Percentiles rank a stretch among this genome's conserved stretches.
These are phyloP conservation scores for Synergus japonicus DNA, from an alignment of 2,888 invertebrate genomes.

Conservation along the genomic window DNA sequence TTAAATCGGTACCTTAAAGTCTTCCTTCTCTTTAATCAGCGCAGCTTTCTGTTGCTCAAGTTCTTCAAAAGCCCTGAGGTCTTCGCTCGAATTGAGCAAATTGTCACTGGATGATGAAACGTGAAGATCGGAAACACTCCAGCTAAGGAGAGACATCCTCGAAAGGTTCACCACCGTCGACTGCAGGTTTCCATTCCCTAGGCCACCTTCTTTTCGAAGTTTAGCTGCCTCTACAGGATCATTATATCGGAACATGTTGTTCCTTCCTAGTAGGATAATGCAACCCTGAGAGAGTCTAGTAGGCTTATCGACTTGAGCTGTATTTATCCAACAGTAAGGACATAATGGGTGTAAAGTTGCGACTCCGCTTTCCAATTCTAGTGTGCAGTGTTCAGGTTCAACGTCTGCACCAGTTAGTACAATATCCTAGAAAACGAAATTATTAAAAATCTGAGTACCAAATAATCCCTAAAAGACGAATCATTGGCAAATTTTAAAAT, in stretches of 20 bases:
- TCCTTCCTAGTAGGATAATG: slow-evolving; percentile 87
- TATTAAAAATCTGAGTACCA: background rate
- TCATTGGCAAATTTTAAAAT: background rate
- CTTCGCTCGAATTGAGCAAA: slow-evolving; percentile 74
- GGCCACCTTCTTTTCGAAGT: slow-evolving; percentile 85
- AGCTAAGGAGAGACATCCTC: slow-evolving; percentile 88
- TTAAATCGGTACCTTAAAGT: slow-evolving; percentile 73
- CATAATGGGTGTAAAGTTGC: slow-evolving; percentile 86
- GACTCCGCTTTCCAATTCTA: slow-evolving; percentile 84
- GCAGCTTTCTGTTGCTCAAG: slow-evolving; percentile 76
- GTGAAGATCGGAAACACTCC: slow-evolving; percentile 90
- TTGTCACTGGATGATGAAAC: slow-evolving; percentile 77
- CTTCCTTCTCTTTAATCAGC: slow-evolving; percentile 75
- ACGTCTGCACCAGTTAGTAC: slow-evolving; percentile 87
- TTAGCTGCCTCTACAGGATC: slow-evolving; percentile 94
- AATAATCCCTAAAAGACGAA: no score
- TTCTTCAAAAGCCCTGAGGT: slow-evolving; percentile 73
- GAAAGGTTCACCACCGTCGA: slow-evolving; percentile 84
- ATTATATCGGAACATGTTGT: slow-evolving; percentile 92
- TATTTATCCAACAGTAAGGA: slow-evolving; percentile 90
- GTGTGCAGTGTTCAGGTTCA: slow-evolving; percentile 87
- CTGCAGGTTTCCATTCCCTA: slow-evolving; percentile 79
- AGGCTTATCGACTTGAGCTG: slow-evolving; percentile 87
- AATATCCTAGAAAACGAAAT: slow-evolving; percentile 83
- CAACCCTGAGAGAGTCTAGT: slow-evolving; percentile 90